phyloP scores from a whole-genome alignment of 1,140 invertebrate species.

The Eurosta solidaginis region DNA sequence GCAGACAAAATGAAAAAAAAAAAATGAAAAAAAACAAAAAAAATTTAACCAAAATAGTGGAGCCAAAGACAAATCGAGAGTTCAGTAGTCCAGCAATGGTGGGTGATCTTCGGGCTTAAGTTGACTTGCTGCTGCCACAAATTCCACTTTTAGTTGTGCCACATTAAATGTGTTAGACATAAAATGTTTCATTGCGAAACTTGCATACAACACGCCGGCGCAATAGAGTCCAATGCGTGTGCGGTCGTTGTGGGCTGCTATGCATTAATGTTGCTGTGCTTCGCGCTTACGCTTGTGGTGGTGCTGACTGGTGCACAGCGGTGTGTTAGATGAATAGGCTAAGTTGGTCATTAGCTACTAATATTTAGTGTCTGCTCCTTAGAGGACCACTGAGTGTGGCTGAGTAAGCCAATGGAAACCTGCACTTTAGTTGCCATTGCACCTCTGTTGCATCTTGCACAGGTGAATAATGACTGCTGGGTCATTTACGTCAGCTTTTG shows the following conservation, averaged over 20 bases:
- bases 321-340: constrained; percentile 21
- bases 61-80: neutral
- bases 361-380: neutral
- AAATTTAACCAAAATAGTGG: too few relatives aligned
- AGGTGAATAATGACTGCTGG: constrained; percentile 29
- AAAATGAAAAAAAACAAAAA: too few relatives aligned
- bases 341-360: constrained; percentile 21
- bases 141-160: neutral
- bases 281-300: neutral
- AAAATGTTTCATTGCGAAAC: neutral
- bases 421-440: neutral
- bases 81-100: neutral
- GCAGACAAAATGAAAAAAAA: neutral
- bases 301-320: neutral
- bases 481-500: constrained; percentile 24
- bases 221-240: neutral
- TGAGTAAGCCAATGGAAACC: neutral
- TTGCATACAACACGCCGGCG: neutral
- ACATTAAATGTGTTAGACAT: constrained; percentile 7
- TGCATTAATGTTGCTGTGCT: neutral
- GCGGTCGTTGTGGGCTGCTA: neutral
- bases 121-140: neutral
- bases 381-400: neutral
- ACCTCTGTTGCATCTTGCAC: constrained; percentile 14
- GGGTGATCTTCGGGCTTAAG: too few relatives aligned